These are phyloP conservation scores for Leucoptera coffeella DNA, from an alignment of 2,888 invertebrate genomes.

Conservation along the genomic window DNA sequence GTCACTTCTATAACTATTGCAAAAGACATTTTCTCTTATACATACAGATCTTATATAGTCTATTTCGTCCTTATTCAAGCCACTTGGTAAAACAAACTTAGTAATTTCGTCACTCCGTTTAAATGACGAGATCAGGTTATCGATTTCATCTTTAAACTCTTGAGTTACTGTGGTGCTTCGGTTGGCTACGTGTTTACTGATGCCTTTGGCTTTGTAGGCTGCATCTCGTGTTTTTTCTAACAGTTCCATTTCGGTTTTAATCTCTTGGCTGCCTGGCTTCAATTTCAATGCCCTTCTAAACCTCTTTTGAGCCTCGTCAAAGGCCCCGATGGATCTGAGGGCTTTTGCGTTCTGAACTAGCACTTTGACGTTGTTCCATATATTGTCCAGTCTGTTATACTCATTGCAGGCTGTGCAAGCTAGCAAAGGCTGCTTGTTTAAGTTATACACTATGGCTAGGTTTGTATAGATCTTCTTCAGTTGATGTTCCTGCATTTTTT, in stretches of 20 bases:
- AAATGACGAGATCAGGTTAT: conserved; percentile 35
- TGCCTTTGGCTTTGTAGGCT: conserved; percentile 17
- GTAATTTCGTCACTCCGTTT: conserved; percentile 26
- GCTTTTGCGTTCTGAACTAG: conserved; percentile 65
- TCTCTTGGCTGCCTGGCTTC: conserved; percentile 46
- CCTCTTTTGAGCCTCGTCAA: conserved; percentile 46
- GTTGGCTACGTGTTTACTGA: conserved; percentile 49
- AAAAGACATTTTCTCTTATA: conserved; percentile 31
- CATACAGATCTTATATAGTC: conserved; percentile 38
- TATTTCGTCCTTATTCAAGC: conserved; percentile 33
- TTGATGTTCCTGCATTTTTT: conserved; percentile 54
- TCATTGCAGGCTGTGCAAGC: conserved; percentile 61
- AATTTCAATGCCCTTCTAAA: conserved; percentile 47
- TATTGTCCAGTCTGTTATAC: conserved; percentile 37
- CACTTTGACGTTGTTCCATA: conserved; percentile 56
- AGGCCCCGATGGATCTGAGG: conserved; percentile 51
- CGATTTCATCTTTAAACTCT: conserved; percentile 32
- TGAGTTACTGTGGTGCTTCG: no score
- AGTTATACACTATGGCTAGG: conserved; percentile 64
- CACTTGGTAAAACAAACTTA: conserved; percentile 40
- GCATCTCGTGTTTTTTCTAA: conserved; percentile 22
- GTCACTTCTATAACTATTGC: no score
- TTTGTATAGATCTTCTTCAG: conserved; percentile 66
- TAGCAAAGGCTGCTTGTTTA: conserved; percentile 52
- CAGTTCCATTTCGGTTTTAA: conserved; percentile 46